Conservation (phyloP, 1,140 invertebrate genomes). For the Zeugodacus cucurbitae region DNA sequence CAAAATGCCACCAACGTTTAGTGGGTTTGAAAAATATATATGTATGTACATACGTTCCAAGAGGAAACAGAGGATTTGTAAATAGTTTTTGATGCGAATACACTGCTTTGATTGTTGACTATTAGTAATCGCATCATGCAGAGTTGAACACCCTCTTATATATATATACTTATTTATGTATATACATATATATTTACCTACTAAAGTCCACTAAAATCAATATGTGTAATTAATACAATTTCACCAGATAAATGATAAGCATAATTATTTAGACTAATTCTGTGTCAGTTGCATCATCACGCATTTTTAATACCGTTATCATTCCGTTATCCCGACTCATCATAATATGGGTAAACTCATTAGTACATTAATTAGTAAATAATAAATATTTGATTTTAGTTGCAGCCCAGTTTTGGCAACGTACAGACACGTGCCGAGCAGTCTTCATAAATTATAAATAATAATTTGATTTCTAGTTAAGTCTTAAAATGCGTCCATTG, state of each 20-base stretch:
- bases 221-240: neutral
- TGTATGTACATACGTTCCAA: neutral
- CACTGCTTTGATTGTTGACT: no score
- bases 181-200: no score
- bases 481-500: slow-evolving; percentile 61
- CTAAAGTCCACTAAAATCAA: neutral
- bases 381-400: neutral
- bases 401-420: neutral
- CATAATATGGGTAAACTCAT: neutral
- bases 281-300: neutral
- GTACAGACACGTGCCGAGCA: neutral
- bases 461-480: neutral
- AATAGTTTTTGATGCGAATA: neutral
- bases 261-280: neutral
- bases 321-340: neutral
- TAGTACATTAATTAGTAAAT: neutral
- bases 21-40: neutral
- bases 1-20: slow-evolving; percentile 23
- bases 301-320: neutral
- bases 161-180: no score
- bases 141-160: no score
- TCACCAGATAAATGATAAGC: neutral
- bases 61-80: neutral
- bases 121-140: no score
- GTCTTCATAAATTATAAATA: neutral